Evolutionary conservation across 2,888 invertebrate species (phyloP).

Genomic region (Drosophila algonquin): DNA sequence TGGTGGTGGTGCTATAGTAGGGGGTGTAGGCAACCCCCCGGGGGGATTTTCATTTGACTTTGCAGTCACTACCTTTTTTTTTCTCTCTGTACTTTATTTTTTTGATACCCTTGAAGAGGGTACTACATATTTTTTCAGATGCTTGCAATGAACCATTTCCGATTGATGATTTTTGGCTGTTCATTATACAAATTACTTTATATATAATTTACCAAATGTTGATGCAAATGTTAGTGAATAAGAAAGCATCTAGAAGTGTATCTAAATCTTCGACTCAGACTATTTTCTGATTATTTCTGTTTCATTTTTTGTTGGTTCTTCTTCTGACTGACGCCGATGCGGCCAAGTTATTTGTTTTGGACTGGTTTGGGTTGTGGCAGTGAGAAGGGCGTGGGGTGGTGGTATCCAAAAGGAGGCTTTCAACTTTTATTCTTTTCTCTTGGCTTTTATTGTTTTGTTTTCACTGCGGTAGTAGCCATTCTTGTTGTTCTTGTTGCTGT

Average conservation of each 20-base stretch:
- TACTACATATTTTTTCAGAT: neutral
- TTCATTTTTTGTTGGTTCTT: constrained; percentile 7
- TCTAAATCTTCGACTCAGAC: neutral
- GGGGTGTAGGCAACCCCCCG: constrained; percentile 27
- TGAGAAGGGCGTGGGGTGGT: neutral
- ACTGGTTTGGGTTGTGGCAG: neutral
- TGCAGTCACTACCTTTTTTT: constrained; percentile 52
- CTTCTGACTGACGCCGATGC: constrained; percentile 17
- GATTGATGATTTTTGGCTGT: too few species aligned
- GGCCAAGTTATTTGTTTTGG: constrained; percentile 41
- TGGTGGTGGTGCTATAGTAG: neutral
- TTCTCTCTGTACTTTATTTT: constrained; percentile 6
- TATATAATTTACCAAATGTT: too few species aligned
- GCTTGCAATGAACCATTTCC: neutral
- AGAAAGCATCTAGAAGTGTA: neutral
- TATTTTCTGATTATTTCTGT: constrained; percentile 12
- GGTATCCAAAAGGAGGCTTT: constrained; percentile 32
- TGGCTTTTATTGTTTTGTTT: constrained; percentile 70
- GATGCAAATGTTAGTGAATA: too few species aligned
- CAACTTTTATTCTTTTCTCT: constrained; percentile 60
- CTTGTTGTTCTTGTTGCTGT: constrained; percentile 36
- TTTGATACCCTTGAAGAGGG: neutral
- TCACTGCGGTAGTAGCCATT: constrained; percentile 62
- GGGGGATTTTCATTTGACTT: constrained; percentile 74
- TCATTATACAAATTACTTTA: too few species aligned